Conservation (phyloP, 2,888 invertebrate species). For the Nasonovia ribisnigri region DNA sequence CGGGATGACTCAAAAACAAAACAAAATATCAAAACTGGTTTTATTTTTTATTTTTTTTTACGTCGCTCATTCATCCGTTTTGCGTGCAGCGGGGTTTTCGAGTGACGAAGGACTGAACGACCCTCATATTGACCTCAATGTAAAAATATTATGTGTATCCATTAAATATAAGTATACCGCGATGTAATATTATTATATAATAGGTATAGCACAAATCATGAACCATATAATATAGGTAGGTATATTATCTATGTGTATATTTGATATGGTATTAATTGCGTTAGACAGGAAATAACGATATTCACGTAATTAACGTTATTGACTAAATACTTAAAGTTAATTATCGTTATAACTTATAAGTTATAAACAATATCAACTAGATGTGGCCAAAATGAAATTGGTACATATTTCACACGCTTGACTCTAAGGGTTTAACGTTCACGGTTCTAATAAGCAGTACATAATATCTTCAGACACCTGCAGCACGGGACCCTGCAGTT, state of each 20-base stretch:
- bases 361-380: no score
- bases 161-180: not conserved
- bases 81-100: slow-evolving; percentile 24
- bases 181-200: not conserved
- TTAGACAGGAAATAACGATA: no score
- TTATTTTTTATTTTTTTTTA: not conserved
- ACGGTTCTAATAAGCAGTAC: not conserved
- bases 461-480: not conserved
- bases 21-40: slow-evolving; percentile 38
- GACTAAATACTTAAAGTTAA: no score
- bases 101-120: not conserved
- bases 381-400: not conserved
- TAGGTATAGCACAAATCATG: not conserved
- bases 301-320: no score
- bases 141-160: not conserved
- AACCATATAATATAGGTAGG: not conserved
- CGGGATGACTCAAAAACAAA: slow-evolving; percentile 45
- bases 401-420: not conserved
- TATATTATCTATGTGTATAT: not conserved
- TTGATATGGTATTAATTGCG: not conserved
- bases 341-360: no score
- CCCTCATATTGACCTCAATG: slow-evolving; percentile 34
- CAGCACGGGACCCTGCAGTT: not conserved
- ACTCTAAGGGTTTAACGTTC: not conserved
- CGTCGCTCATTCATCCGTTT: slow-evolving; percentile 29